A percentile compares a stretch with the other conserved stretches of the same genome.
Evolutionary conservation across 2,797 vertebrate genomes (phyloP).

Genomic region (Onychomys leucogaster): DNA sequence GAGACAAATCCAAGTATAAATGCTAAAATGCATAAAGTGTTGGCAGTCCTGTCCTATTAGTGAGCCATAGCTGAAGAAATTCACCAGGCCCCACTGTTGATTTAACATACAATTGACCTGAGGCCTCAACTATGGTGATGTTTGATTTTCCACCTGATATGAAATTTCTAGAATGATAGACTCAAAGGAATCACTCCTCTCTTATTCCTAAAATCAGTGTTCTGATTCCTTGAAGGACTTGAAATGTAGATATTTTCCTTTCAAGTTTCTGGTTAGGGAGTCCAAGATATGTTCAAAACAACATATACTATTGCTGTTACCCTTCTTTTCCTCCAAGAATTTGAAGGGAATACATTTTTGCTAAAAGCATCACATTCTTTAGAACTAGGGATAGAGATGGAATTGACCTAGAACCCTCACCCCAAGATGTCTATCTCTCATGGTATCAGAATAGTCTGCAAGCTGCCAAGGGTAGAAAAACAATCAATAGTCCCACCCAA

Average conservation of each 20-base stretch:
- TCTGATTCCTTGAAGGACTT: neutral
- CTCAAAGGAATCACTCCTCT: neutral
- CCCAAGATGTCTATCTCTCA: neutral
- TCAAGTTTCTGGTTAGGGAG: neutral
- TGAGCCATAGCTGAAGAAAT: neutral
- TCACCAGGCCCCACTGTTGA: neutral
- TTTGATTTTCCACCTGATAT: neutral
- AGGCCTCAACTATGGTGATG: neutral
- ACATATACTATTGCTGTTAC: neutral
- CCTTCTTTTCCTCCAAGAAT: neutral
- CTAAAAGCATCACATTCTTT: neutral
- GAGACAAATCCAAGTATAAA: neutral
- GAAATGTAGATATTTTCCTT: neutral
- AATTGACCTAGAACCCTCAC: neutral
- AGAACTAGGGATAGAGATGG: neutral
- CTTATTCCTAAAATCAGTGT: neutral
- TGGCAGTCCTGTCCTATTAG: neutral
- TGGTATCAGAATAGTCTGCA: neutral
- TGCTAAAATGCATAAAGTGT: neutral
- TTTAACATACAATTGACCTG: neutral
- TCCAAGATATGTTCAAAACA: neutral
- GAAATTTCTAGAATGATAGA: neutral
- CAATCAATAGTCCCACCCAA: neutral
- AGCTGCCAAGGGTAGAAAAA: neutral
- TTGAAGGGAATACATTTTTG: no score